Percentiles rank a stretch among this genome's conserved stretches.
Conservation (phyloP, 2,113 vertebrate species). For the Psophia crepitans region DNA sequence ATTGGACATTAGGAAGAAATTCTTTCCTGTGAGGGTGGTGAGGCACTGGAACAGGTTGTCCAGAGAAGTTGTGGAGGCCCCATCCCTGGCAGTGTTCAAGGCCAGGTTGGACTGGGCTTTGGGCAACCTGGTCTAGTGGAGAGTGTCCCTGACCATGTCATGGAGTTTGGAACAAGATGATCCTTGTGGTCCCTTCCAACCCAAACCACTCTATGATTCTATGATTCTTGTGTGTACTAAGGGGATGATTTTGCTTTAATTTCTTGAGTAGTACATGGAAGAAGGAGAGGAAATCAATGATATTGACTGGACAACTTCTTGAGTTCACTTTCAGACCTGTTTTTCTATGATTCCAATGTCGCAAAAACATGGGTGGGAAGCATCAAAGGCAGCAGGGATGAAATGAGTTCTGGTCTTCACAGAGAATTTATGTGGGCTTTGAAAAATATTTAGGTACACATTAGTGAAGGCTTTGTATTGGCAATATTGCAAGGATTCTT, state of each 20-base stretch:
- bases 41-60: too few species aligned
- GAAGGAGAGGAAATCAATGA: not conserved
- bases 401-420: not conserved
- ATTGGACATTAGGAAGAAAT: too few species aligned
- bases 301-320: not conserved
- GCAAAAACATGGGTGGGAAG: not conserved
- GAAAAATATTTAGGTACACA: slow-evolving; percentile 4
- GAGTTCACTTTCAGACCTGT: not conserved
- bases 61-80: too few species aligned
- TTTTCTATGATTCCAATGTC: not conserved
- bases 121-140: too few species aligned
- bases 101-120: too few species aligned
- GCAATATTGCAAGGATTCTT: not conserved
- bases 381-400: not conserved
- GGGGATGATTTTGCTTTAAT: not conserved
- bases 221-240: too few species aligned
- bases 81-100: too few species aligned
- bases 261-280: not conserved
- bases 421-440: not conserved
- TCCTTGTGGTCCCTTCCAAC: too few species aligned
- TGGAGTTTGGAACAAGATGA: too few species aligned
- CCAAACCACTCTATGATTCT: too few species aligned
- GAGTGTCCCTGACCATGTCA: too few species aligned
- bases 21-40: too few species aligned
- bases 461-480: not conserved